Conservation (phyloP, 1,140 invertebrate genomes). For the Drosophila nannoptera region DNA sequence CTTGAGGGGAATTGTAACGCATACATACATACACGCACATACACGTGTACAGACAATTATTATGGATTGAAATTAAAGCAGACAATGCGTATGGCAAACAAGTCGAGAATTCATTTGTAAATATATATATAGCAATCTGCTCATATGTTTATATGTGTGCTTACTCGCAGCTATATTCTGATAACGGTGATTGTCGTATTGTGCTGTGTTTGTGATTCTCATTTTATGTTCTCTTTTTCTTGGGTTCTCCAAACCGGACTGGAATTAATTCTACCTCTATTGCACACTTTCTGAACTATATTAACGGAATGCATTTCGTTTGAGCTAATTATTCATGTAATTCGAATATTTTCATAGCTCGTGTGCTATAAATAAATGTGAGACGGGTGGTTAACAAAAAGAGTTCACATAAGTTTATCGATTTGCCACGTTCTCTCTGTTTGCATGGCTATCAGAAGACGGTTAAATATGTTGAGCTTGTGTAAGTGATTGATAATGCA, state of each 20-base stretch:
- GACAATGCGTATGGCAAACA: constrained; percentile 27
- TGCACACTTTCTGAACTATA: not conserved
- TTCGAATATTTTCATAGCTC: not conserved
- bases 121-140: constrained; percentile 3
- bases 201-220: not conserved
- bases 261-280: not conserved
- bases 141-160: not conserved
- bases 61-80: constrained; percentile 17
- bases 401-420: not conserved
- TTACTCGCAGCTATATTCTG: constrained; percentile 37
- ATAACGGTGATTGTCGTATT: constrained; percentile 43
- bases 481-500: no score
- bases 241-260: not conserved
- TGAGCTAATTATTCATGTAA: not conserved
- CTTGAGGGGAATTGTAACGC: not conserved
- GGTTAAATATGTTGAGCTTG: no score
- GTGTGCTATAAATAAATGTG: constrained; percentile 1
- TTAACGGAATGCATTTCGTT: not conserved
- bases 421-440: not conserved
- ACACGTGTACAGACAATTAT: not conserved
- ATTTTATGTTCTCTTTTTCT: not conserved
- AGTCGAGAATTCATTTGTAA: constrained; percentile 22
- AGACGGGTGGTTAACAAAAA: not conserved
- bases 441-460: no score
- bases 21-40: constrained; percentile 1